These are phyloP conservation scores for Trachelus stipa DNA, from an alignment of 2,888 invertebrate genomes.

Conservation along the genomic window DNA sequence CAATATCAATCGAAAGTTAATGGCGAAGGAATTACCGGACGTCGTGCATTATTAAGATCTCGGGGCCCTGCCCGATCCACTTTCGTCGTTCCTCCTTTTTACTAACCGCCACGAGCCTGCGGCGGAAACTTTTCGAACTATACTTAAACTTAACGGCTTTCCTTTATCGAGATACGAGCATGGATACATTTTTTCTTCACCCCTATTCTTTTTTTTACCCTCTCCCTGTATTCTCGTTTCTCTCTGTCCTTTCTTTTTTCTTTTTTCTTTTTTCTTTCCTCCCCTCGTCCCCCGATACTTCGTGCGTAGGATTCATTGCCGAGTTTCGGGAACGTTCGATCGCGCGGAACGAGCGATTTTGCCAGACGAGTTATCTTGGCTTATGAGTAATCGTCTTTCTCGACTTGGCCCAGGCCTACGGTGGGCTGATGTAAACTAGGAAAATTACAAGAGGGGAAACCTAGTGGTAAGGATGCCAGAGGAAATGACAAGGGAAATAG, in stretches of 20 bases:
- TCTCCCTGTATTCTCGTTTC: neutral
- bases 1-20: neutral
- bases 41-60: neutral
- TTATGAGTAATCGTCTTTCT: neutral
- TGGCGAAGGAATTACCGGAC: neutral
- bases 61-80: neutral
- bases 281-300: neutral
- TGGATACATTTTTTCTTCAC: neutral
- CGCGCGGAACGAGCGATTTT: neutral
- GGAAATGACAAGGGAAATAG: neutral
- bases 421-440: neutral
- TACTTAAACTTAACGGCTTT: neutral
- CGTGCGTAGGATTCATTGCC: neutral
- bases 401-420: neutral
- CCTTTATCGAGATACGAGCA: neutral
- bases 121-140: neutral
- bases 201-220: neutral
- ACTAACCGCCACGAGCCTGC: neutral
- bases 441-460: neutral
- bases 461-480: neutral
- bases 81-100: constrained; percentile 3
- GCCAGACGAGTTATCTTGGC: neutral
- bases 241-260: neutral
- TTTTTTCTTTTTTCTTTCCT: neutral
- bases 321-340: neutral